phyloP scores from a whole-genome alignment of 2,113 vertebrate species.

The Colaptes auratus region DNA sequence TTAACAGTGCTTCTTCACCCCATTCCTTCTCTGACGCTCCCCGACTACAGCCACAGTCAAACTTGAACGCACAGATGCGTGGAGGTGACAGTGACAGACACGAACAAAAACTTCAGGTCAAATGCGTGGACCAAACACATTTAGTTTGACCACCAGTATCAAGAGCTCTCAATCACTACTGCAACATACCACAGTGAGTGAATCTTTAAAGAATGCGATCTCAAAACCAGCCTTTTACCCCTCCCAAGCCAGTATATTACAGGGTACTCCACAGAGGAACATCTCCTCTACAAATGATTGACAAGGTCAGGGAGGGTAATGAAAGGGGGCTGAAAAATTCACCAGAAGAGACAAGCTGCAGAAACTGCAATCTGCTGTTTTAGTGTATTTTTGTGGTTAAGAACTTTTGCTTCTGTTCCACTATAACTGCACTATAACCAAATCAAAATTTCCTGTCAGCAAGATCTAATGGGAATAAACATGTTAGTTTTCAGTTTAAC shows the following conservation, averaged over 20 bases:
- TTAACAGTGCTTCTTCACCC: background rate
- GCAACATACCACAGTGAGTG: rapidly evolving
- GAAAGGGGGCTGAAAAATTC: background rate
- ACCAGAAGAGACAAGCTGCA: background rate
- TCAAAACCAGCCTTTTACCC: background rate
- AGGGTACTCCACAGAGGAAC: rapidly evolving
- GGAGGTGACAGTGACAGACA: background rate
- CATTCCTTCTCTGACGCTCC: background rate
- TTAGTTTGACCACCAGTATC: background rate
- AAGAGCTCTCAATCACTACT: background rate
- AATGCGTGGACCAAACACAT: rapidly evolving
- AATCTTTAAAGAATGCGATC: background rate
- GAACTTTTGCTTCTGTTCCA: background rate
- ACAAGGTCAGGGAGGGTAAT: rapidly evolving
- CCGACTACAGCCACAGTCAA: background rate
- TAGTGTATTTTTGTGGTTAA: background rate
- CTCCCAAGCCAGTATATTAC: background rate
- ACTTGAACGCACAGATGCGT: rapidly evolving
- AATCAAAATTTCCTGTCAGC: background rate
- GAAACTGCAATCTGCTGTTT: background rate
- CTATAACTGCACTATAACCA: background rate
- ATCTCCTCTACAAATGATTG: rapidly evolving
- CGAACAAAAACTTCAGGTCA: background rate
- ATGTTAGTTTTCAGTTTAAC: background rate
- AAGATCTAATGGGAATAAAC: background rate